These are phyloP conservation scores for Watsonalla cultraria DNA, from an alignment of 2,888 invertebrate species.

Conservation along the genomic window DNA sequence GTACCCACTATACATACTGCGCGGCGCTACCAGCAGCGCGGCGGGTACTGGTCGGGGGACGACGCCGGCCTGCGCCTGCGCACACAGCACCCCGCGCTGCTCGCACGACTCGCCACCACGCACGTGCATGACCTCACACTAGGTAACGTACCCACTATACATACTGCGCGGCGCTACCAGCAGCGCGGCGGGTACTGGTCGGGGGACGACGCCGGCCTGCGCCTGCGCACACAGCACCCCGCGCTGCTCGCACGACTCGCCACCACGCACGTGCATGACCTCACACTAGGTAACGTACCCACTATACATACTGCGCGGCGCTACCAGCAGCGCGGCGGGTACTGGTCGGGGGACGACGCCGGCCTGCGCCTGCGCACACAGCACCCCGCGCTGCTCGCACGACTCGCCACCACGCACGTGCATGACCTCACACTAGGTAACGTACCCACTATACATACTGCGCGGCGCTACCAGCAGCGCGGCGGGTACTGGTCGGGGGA, in stretches of 20 bases:
- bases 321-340: neutral
- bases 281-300: slow-evolving; percentile 3
- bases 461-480: too few species aligned
- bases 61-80: slow-evolving; percentile 81
- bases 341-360: neutral
- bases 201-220: slow-evolving; percentile 88
- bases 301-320: neutral
- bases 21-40: neutral
- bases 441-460: neutral
- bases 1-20: neutral
- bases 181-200: slow-evolving; percentile 81
- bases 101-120: neutral
- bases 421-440: slow-evolving; percentile 5
- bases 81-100: slow-evolving; percentile 58
- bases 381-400: slow-evolving; percentile 42
- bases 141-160: neutral
- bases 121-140: slow-evolving; percentile 4
- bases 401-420: neutral
- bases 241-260: neutral
- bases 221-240: slow-evolving; percentile 58
- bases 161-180: neutral
- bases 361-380: slow-evolving; percentile 44
- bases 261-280: slow-evolving; percentile 3
- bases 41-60: slow-evolving; percentile 87
- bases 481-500: too few species aligned